Percentiles rank a stretch among this genome's conserved stretches.
Evolutionary conservation across 2,797 vertebrate genomes (phyloP).

Genomic region (Odontamblyopus rebecca): DNA sequence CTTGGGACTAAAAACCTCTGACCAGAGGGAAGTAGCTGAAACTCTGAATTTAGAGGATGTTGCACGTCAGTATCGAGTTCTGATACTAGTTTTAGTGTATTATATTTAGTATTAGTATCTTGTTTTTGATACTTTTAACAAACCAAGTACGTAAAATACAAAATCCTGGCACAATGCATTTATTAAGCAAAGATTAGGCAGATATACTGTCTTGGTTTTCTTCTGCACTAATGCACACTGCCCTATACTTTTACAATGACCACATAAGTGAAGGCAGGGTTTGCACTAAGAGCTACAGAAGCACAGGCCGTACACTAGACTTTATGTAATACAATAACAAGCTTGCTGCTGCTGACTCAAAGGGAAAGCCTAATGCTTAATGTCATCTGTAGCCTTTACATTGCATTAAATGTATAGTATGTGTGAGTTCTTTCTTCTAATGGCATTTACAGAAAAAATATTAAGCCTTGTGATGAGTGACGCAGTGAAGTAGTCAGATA

Average conservation of each 20-base stretch:
- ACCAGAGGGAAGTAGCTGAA: no score
- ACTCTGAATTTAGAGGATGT: no score
- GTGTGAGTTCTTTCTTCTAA: slow-evolving; percentile 27
- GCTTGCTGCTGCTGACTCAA: slow-evolving; percentile 35
- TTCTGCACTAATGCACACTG: background rate
- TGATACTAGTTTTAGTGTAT: no score
- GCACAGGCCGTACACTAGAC: slow-evolving; percentile 14
- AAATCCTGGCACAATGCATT: background rate
- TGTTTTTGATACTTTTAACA: no score
- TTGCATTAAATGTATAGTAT: slow-evolving; percentile 25
- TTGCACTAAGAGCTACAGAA: slow-evolving; percentile 12
- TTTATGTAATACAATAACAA: slow-evolving; percentile 29
- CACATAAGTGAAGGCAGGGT: background rate
- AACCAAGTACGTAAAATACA: no score
- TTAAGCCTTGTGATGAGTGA: slow-evolving; percentile 21
- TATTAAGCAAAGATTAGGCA: background rate
- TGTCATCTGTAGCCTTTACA: slow-evolving; percentile 19
- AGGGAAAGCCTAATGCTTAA: slow-evolving; percentile 33
- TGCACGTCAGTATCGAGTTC: no score
- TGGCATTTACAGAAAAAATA: slow-evolving; percentile 29
- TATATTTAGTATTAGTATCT: no score
- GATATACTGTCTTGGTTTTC: background rate
- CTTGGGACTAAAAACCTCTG: no score
- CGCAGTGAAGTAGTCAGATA: slow-evolving; percentile 41
- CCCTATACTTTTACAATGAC: background rate